A percentile compares a stretch with the other conserved stretches of the same genome.
Conservation (phyloP, 2,113 vertebrate species). For the Lepidothrix coronata region DNA sequence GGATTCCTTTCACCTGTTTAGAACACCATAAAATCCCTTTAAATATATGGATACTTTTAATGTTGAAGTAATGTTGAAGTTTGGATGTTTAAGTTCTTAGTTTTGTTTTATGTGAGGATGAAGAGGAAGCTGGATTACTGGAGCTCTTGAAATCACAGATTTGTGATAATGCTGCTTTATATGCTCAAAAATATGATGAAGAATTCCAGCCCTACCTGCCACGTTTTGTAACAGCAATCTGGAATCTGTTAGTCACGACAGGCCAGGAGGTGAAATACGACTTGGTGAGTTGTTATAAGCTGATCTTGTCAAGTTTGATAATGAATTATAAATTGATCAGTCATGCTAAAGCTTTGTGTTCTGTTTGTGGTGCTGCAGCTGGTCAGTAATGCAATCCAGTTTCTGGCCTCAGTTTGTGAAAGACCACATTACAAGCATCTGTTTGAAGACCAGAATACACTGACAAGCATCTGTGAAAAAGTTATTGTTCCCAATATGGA, state of each 20-base stretch:
- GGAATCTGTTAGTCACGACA: slow-evolving; percentile 96
- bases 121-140: slow-evolving; percentile 95
- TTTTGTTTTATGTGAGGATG: slow-evolving; percentile 83
- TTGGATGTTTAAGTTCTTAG: slow-evolving; percentile 41
- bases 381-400: slow-evolving; percentile 98
- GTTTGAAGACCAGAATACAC: slow-evolving; percentile 95
- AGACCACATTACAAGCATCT: slow-evolving; percentile 97
- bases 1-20: background rate
- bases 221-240: slow-evolving; percentile 95
- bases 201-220: slow-evolving; percentile 96
- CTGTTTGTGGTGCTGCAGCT: slow-evolving; percentile 76
- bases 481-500: slow-evolving; percentile 99
- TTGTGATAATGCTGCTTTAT: slow-evolving; percentile 97
- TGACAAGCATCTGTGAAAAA: slow-evolving; percentile 99
- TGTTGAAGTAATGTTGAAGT: background rate
- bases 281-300: slow-evolving; percentile 80
- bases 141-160: slow-evolving; percentile 98
- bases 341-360: background rate
- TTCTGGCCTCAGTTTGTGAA: slow-evolving; percentile 96
- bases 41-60: background rate
- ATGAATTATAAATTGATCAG: background rate
- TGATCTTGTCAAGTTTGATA: background rate
- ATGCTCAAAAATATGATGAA: slow-evolving; percentile 98
- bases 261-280: slow-evolving; percentile 98
- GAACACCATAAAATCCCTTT: background rate